A percentile compares a stretch with the other conserved stretches of the same genome.
phyloP scores from a whole-genome alignment of 1,140 invertebrate genomes.

The Diachasmimorpha longicaudata region DNA sequence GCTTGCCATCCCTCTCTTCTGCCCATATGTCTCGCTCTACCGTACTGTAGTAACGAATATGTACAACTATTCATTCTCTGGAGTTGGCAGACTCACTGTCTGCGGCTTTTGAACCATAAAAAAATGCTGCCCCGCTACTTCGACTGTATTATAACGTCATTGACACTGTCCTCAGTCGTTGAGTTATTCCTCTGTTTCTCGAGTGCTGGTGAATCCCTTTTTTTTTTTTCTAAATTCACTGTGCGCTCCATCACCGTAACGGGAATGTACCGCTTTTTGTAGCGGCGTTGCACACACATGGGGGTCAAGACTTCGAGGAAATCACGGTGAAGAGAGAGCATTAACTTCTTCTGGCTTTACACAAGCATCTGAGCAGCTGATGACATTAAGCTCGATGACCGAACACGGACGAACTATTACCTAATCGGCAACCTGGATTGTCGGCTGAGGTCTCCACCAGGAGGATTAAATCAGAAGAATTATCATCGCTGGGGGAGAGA shows the following conservation, averaged over 20 bases:
- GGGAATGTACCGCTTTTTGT: constrained; percentile 21
- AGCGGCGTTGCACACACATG: background rate
- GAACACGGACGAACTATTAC: background rate
- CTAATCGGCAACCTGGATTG: background rate
- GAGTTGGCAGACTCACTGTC: background rate
- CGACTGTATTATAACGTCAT: background rate
- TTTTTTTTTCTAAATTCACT: background rate
- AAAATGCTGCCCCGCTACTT: background rate
- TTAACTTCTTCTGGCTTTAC: background rate
- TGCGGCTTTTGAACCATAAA: background rate
- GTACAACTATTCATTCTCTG: background rate
- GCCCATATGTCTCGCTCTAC: background rate
- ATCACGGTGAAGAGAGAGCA: background rate
- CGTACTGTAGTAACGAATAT: background rate
- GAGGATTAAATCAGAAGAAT: too few species aligned
- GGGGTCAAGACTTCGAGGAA: constrained; percentile 10
- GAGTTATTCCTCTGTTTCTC: background rate
- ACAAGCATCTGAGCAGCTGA: background rate
- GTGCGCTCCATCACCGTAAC: constrained; percentile 6
- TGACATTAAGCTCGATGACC: background rate
- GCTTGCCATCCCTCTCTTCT: background rate
- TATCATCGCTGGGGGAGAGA: too few species aligned
- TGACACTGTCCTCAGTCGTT: background rate
- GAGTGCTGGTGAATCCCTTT: background rate
- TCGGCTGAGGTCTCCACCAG: too few species aligned